Percentiles rank a stretch among this genome's conserved stretches.
These are phyloP conservation scores for Xenopus borealis DNA, from an alignment of 2,113 vertebrate species.

Conservation along the genomic window DNA sequence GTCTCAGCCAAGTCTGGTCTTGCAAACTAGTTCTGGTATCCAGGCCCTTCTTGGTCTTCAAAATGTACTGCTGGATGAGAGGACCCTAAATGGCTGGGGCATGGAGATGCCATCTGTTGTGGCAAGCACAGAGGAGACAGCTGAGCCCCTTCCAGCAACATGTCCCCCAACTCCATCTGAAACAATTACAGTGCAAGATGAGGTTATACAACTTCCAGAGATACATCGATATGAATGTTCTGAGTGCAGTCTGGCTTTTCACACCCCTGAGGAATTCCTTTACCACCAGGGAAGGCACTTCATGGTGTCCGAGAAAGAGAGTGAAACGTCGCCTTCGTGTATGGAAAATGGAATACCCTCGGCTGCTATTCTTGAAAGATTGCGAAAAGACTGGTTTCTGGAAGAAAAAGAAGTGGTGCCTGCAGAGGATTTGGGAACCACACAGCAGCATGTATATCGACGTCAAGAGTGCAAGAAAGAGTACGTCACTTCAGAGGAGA, in stretches of 20 bases:
- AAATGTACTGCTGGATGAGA: conserved; percentile 71
- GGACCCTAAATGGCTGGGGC: conserved; percentile 63
- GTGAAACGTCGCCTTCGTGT: conserved; percentile 57
- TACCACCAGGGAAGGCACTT: conserved; percentile 88
- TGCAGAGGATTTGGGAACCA: neutral
- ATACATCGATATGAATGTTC: conserved; percentile 86
- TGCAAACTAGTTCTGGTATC: conserved; percentile 68
- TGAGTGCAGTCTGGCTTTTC: conserved; percentile 79
- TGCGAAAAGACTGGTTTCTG: conserved; percentile 24
- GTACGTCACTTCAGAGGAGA: conserved; percentile 28
- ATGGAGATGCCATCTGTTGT: conserved; percentile 68
- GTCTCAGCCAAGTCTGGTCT: conserved; percentile 56
- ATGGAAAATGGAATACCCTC: conserved; percentile 7
- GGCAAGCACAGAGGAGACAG: neutral
- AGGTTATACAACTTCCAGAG: conserved; percentile 54
- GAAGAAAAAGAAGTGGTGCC: neutral
- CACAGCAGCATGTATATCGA: conserved; percentile 35
- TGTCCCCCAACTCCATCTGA: neutral
- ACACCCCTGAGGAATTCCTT: conserved; percentile 82
- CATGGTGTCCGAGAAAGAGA: conserved; percentile 78
- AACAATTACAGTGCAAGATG: conserved; percentile 11
- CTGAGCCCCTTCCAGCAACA: neutral
- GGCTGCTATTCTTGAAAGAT: neutral
- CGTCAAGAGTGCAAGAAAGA: conserved; percentile 67
- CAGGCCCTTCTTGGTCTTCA: conserved; percentile 66